Conservation (phyloP, 2,113 vertebrate genomes). For the Uria lomvia region DNA sequence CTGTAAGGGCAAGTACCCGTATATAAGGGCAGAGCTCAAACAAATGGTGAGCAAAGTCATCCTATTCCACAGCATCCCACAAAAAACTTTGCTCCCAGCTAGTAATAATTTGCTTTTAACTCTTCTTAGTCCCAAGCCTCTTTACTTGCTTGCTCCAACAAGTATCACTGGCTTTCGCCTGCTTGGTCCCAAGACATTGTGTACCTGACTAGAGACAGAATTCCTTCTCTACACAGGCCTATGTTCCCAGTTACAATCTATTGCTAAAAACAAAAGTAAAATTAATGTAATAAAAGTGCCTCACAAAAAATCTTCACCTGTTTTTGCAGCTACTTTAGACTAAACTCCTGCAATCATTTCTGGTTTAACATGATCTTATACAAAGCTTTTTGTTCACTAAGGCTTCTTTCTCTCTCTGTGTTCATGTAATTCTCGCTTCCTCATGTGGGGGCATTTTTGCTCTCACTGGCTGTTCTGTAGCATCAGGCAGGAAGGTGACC, state of each 20-base stretch:
- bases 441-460: background rate
- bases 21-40: background rate
- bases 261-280: background rate
- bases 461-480: background rate
- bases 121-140: background rate
- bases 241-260: background rate
- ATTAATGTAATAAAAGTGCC: background rate
- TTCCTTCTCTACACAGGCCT: background rate
- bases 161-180: background rate
- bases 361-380: background rate
- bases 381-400: background rate
- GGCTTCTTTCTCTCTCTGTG: background rate
- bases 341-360: background rate
- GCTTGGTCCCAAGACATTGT: background rate
- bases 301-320: background rate
- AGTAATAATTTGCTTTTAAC: background rate
- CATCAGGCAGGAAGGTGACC: background rate
- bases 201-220: background rate
- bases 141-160: background rate
- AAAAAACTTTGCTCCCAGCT: background rate
- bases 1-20: background rate
- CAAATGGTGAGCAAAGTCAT: background rate
- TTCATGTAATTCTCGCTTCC: background rate
- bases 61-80: background rate
- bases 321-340: background rate